Evolutionary conservation across 2,797 vertebrate species (phyloP), one percentile per base, ranked within the genome.

Genomic region (Simalia tracyae): DNA sequence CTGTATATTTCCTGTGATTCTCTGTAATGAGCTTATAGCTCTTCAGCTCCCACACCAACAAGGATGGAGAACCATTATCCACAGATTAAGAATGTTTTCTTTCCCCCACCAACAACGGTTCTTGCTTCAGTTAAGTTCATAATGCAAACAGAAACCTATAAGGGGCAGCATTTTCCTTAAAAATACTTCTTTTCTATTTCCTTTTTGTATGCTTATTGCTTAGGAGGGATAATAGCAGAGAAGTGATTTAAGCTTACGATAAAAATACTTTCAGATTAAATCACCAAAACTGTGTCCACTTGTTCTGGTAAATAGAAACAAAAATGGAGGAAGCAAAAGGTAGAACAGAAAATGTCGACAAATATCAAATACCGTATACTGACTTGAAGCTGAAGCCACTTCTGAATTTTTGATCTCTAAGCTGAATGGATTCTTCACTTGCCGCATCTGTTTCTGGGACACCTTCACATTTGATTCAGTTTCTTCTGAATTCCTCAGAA

Each of bases 401-500:
- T 96, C 94, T 28, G 97, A 96, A 72, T 96, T 96, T 50, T 89
- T 86, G 90, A 99, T 96, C 91, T 98, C 98, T 95, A 99, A 94
- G 4, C 98, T 96, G 63, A 99, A 99, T 24, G 99, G 99, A 94
- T 99, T 99, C 94, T 98, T 98, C 96, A 99, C 98, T 97, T 98
- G 98, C 93, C 98, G 98, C 99, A 99, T 99, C 22, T 88, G 98
- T 92, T 98, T 99, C 96, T 99, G 98, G 90, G 98, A 97, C 0
- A 98, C 97, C 87, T 97, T 97, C 28, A 96, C 91, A 89, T 95
- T 93, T 81, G 98, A 98, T 85, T 98, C 98, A 0, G 97, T 95
- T 90, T 99, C 99, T 94, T 99, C 99, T 0, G 98, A 99, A 95
- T 98, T 99, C 93, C 98, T 98, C 90, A 99, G 96, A 93, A 99